Conservation (phyloP, 2,888 invertebrate species). For the Cistogaster globosa region DNA sequence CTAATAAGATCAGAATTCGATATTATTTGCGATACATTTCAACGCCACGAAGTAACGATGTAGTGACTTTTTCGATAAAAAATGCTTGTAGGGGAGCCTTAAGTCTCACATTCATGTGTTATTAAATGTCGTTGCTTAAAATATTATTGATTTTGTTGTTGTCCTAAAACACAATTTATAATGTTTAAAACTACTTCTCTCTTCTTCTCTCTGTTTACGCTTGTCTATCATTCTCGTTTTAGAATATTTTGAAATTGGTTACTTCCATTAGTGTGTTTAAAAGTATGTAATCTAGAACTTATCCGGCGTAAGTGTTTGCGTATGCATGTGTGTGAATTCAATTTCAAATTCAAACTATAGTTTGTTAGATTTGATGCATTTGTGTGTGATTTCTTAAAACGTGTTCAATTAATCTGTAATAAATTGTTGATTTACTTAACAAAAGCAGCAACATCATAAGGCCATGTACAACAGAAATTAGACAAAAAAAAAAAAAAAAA, state of each 20-base stretch:
- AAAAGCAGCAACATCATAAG: slow-evolving; percentile 40
- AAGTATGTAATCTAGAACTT: slow-evolving; percentile 14
- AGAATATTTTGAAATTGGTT: background rate
- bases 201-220: background rate
- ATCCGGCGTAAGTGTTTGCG: background rate
- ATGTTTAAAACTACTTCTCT: background rate
- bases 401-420: slow-evolving; percentile 61
- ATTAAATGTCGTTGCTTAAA: slow-evolving; percentile 43
- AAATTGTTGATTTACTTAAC: slow-evolving; percentile 62
- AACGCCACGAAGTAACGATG: background rate
- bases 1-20: no score
- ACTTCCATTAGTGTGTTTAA: slow-evolving; percentile 14
- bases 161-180: slow-evolving; percentile 21
- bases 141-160: slow-evolving; percentile 28
- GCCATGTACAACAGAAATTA: background rate
- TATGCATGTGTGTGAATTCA: background rate
- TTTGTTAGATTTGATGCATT: slow-evolving; percentile 22
- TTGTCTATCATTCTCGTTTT: background rate
- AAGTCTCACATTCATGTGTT: slow-evolving; percentile 31
- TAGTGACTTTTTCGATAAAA: slow-evolving; percentile 7
- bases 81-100: no score
- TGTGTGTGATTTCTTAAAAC: slow-evolving; percentile 47
- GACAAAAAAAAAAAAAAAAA: background rate
- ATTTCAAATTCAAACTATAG: no score
- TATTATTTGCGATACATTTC: no score